Conservation (phyloP, 2,888 invertebrate genomes). For the Celastrina argiolus region DNA sequence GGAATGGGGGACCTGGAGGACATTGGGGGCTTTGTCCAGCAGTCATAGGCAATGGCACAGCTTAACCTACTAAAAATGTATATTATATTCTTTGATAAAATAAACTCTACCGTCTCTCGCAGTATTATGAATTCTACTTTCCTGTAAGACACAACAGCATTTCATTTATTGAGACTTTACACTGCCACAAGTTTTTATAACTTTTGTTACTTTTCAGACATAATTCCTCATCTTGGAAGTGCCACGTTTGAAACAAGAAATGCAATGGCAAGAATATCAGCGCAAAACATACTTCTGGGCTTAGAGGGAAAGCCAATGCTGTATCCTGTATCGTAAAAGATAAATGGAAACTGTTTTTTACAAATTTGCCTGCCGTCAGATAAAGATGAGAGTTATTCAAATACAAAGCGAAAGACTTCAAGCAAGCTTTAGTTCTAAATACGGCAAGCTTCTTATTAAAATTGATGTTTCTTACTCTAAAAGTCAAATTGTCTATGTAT, state of each 20-base stretch:
- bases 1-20: too few species aligned
- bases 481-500: too few species aligned
- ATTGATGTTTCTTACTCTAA: too few species aligned
- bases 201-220: slow-evolving; percentile 76
- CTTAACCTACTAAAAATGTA: too few species aligned
- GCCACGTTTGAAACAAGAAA: slow-evolving; percentile 85
- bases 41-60: too few species aligned
- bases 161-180: background rate
- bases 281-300: slow-evolving; percentile 85
- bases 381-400: background rate
- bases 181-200: slow-evolving; percentile 1
- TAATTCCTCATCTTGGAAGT: slow-evolving; percentile 91
- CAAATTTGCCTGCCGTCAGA: background rate
- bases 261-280: slow-evolving; percentile 86
- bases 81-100: too few species aligned
- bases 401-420: background rate
- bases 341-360: background rate
- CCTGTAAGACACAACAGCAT: too few species aligned
- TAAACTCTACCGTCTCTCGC: too few species aligned
- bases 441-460: too few species aligned
- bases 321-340: slow-evolving; percentile 38
- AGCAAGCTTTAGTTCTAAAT: too few species aligned
- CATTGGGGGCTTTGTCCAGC: too few species aligned
- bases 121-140: too few species aligned
- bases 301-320: slow-evolving; percentile 80